Base-by-base conservation (phyloP, 1,140 invertebrate genomes). In the Atta colombica region DNA sequence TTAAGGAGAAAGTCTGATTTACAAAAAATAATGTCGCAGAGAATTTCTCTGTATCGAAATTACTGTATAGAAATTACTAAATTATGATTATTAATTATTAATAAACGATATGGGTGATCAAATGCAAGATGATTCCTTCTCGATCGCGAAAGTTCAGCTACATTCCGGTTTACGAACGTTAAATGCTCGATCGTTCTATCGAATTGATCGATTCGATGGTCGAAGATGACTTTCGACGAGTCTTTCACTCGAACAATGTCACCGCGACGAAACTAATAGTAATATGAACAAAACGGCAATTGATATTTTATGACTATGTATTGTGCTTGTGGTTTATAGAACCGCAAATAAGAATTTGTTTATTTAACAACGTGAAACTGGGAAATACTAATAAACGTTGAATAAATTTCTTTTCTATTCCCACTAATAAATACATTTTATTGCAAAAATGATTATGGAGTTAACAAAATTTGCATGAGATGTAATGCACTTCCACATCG, bases 181-280 rank as follows among this genome's bases (percentile, higher is more conserved):
- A 51, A 31, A n/a, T 7, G 18, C 25, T 45, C 55, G 69, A 88
- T 88, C 63, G 77, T 68, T 77, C 39, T 72, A 81, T 53, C 81
- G 69, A 65, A 72, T 58, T 60, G 60, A 68, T 51, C 31, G 58
- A 86, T 89, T 88, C 75, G 81, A 60, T 58, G 51, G 21, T 7
- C 63, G 25, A 21, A 25, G 63, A 86, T 45, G 53, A 78, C 85
- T 89, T 87, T 89, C 87, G 14, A 89, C 49, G 53, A 60, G 31
- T 89, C 77, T 89, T 77, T 89, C 88, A 87, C 55, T 81, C 39
- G 10, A 71, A 77, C 77, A 88, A 86, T 66, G 68, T 21, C 51
- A 16, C 39, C 16, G 1, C 4, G 35, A 51, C n/a, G 3, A 58
- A 39, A 28, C 35, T 8, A 31, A n/a, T 49, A 69, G 39, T 18